phyloP scores from a whole-genome alignment of 2,888 invertebrate genomes.

The Stramonita haemastoma region DNA sequence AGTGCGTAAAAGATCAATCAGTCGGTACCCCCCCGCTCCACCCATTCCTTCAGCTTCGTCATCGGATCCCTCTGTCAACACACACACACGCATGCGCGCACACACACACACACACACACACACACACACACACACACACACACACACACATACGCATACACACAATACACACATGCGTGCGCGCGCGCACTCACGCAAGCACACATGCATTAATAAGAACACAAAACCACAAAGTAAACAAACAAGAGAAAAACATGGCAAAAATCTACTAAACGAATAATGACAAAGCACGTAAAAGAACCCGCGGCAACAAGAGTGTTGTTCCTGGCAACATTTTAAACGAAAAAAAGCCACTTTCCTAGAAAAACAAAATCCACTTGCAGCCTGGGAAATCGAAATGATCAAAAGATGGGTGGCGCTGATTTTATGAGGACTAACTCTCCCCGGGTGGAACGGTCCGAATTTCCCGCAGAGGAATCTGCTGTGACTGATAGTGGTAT shows the following conservation, averaged over 20 bases:
- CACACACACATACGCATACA: background rate
- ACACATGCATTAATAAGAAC: background rate
- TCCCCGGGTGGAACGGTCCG: no score
- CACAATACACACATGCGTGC: background rate
- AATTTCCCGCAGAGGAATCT: no score
- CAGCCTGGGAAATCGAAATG: no score
- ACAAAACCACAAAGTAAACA: background rate
- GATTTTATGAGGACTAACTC: no score
- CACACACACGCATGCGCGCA: background rate
- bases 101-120: background rate
- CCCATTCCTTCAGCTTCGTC: slow-evolving; percentile 66
- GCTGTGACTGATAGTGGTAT: no score
- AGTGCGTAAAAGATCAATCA: slow-evolving; percentile 65
- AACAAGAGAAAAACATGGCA: background rate
- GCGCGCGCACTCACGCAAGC: background rate
- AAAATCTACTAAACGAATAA: no score
- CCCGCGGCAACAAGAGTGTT: no score
- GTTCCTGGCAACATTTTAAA: no score
- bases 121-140: background rate
- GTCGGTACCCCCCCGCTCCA: slow-evolving; percentile 60
- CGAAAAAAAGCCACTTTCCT: no score
- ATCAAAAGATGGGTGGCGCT: no score
- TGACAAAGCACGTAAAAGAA: no score
- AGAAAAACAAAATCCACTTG: no score
- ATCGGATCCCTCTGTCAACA: slow-evolving; percentile 61